Conservation (phyloP, 2,888 invertebrate genomes). For the Diloba caeruleocephala region DNA sequence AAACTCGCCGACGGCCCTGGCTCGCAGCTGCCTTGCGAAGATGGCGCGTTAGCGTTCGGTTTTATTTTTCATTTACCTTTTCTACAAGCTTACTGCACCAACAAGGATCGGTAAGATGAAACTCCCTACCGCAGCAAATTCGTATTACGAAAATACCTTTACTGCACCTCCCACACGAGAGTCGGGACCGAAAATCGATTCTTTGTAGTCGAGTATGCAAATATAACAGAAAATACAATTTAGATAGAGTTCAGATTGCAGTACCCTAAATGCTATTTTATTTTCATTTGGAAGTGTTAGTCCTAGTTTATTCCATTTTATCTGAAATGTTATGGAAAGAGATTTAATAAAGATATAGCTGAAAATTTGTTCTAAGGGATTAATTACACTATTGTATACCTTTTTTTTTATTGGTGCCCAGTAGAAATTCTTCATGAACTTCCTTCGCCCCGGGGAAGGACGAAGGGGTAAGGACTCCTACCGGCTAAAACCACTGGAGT, state of each 20-base stretch:
- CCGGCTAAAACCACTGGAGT: too few relatives aligned
- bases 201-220: constrained; percentile 13
- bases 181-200: constrained; percentile 21
- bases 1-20: constrained; percentile 37
- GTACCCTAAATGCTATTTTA: not conserved
- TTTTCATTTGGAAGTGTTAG: not conserved
- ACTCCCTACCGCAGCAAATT: constrained; percentile 59
- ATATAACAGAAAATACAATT: constrained; percentile 15
- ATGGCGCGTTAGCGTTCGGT: constrained; percentile 49
- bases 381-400: too few relatives aligned
- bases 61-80: constrained; percentile 76
- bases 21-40: constrained; percentile 34
- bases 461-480: too few relatives aligned
- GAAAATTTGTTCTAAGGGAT: too few relatives aligned
- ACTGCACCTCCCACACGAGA: constrained; percentile 18
- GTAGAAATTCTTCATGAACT: too few relatives aligned
- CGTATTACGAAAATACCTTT: constrained; percentile 49
- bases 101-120: constrained; percentile 64
- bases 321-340: not conserved
- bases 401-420: too few relatives aligned
- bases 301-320: not conserved
- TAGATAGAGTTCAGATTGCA: constrained; percentile 3
- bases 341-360: too few relatives aligned
- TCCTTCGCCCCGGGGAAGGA: too few relatives aligned
- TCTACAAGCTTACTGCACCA: constrained; percentile 63